phyloP scores from a whole-genome alignment of 2,797 vertebrate genomes.

The Cossypha dichroa region DNA sequence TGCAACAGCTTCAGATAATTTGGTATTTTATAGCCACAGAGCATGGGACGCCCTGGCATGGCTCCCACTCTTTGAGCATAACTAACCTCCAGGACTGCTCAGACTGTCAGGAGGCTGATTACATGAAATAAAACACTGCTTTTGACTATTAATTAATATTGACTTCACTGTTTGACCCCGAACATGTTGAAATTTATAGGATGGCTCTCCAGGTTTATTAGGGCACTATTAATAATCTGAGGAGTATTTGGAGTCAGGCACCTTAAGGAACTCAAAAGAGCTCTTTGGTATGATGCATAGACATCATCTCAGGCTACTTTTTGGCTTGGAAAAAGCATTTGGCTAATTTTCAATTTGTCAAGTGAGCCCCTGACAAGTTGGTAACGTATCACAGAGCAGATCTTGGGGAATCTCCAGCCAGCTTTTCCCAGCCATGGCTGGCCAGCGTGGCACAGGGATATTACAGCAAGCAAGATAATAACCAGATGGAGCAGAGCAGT shows the following conservation, averaged over 20 bases:
- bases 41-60: not conserved
- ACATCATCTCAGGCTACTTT: conserved; percentile 43
- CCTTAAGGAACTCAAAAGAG: conserved; percentile 34
- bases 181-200: conserved; percentile 53
- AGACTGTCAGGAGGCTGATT: conserved; percentile 60
- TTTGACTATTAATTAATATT: conserved; percentile 70
- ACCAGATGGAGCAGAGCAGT: conserved; percentile 27
- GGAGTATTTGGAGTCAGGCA: conserved; percentile 49
- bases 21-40: not conserved
- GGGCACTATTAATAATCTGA: conserved; percentile 55
- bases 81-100: conserved; percentile 50
- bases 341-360: conserved; percentile 59
- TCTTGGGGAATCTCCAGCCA: not conserved
- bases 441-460: not conserved
- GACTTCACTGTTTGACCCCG: conserved; percentile 42
- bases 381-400: not conserved
- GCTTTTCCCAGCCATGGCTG: not conserved
- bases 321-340: conserved; percentile 52
- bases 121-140: conserved; percentile 59
- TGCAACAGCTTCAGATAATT: not conserved
- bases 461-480: not conserved
- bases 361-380: conserved; percentile 27
- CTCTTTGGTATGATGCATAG: conserved; percentile 29
- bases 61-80: not conserved
- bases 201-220: conserved; percentile 56